Evolutionary conservation across 2,797 vertebrate species (phyloP).

Genomic region (Anguilla megastoma): DNA sequence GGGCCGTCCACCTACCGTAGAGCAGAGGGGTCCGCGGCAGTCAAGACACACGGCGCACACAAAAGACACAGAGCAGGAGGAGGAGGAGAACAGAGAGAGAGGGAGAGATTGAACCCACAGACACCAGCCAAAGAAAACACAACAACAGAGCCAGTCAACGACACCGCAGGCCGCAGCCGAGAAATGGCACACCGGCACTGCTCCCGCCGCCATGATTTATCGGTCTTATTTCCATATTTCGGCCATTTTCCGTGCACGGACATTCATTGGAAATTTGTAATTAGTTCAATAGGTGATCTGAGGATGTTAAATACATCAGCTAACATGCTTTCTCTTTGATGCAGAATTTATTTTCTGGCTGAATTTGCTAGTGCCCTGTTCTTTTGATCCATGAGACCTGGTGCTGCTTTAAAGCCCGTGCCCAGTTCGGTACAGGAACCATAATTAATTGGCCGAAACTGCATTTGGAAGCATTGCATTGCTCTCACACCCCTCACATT

Average conservation of each 20-base stretch:
- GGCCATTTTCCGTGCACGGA: not conserved
- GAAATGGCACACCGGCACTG: constrained; percentile 67
- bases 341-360: constrained; percentile 3
- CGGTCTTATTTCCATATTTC: not conserved
- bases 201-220: not conserved
- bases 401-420: not conserved
- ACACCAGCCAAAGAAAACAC: constrained; percentile 72
- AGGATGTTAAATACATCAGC: not conserved
- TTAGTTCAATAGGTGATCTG: not conserved
- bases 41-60: constrained; percentile 78
- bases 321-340: not conserved
- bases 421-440: not conserved
- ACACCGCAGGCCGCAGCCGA: constrained; percentile 57
- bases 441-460: not conserved
- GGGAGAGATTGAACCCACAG: constrained; percentile 79
- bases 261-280: not conserved
- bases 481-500: not conserved
- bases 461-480: not conserved
- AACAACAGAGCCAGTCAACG: constrained; percentile 65
- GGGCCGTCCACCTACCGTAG: constrained; percentile 82
- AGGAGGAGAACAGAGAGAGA: constrained; percentile 74
- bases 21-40: constrained; percentile 72
- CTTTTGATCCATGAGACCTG: not conserved
- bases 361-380: not conserved
- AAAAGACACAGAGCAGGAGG: constrained; percentile 72